These are phyloP conservation scores for Junonia oenone DNA, from an alignment of 2,888 invertebrate species.

Conservation along the genomic window DNA sequence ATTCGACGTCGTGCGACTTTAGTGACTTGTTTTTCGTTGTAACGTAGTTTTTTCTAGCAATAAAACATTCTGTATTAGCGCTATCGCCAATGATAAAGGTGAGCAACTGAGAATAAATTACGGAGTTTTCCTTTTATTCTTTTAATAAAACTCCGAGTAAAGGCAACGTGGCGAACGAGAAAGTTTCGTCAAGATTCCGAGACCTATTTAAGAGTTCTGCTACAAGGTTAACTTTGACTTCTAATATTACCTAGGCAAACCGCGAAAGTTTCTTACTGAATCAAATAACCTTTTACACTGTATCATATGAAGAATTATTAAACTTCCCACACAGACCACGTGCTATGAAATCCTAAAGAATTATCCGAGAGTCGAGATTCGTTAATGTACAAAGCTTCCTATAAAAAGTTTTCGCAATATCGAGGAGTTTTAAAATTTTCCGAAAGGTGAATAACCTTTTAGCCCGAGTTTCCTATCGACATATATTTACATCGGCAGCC, in stretches of 20 bases:
- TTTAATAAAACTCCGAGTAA: constrained; percentile 45
- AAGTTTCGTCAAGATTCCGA: constrained; percentile 40
- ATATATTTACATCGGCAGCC: constrained; percentile 36
- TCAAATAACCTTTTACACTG: constrained; percentile 3
- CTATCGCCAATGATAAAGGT: constrained; percentile 54
- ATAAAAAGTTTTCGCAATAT: not conserved
- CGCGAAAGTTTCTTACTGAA: constrained; percentile 29
- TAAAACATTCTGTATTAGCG: constrained; percentile 56
- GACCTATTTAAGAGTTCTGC: constrained; percentile 39
- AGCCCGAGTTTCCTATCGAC: constrained; percentile 21
- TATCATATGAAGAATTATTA: not conserved
- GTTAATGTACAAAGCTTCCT: not conserved
- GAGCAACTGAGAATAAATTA: constrained; percentile 38
- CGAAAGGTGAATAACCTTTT: constrained; percentile 51
- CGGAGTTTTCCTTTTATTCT: constrained; percentile 31
- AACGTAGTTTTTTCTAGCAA: constrained; percentile 51
- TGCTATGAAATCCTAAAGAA: not conserved
- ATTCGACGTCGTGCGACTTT: constrained; percentile 61
- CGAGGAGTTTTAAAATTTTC: constrained; percentile 34
- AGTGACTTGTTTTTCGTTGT: constrained; percentile 63
- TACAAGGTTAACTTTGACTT: constrained; percentile 30
- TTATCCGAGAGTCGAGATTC: not conserved
- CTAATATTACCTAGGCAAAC: constrained; percentile 29
- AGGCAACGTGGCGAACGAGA: constrained; percentile 35
- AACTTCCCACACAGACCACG: not conserved